Evolutionary conservation across 2,888 invertebrate species (phyloP), one percentile per base, ranked within the genome.

Genomic region (Cepaea hortensis): DNA sequence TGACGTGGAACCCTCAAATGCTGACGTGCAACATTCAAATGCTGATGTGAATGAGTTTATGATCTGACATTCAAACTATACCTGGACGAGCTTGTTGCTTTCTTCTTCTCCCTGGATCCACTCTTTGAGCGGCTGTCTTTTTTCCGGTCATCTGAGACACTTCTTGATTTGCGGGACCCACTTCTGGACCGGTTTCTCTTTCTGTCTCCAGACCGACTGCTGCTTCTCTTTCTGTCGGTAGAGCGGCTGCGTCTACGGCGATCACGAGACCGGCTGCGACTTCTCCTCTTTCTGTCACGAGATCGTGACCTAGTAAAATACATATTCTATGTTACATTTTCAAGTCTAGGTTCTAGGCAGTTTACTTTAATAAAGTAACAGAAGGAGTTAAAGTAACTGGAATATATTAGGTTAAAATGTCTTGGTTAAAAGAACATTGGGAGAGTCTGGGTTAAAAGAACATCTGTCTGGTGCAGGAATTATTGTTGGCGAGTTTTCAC

Each of bases 71-170:
- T 15, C 7, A 48, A 68, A 65, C n/a, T 18, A 11, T 72, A 86
- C 86, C 86, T 82, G 20, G 86, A 82, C 70, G 68, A 55, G 61
- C 87, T 87, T 35, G 35, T 35, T 9, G 48, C 20, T 50, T 80
- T 73, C 84, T 87, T 87, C 65, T 77, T 85, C 0, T 85, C 85
- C 46, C 20, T 55, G 15, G 86, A 86, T 3, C 81, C 65, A 81
- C 81, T 81, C 48, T 85, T 80, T 3, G 84, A 84, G n/a, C 61
- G 82, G 20, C 65, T 76, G 62, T 76, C 81, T 61, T 88, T 85
- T 73, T 85, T 82, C 46, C 85, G 68, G 20, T 83, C 88, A 9
- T 80, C 85, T n/a, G 87, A 88, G 9, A 80, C 82, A 85, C 85
- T 83, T 35, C 65, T 82, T n/a, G 83, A 85, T 73, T 85, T 85